Base-by-base conservation (phyloP, 2,888 invertebrate genomes). In the Axea sp. region DNA sequence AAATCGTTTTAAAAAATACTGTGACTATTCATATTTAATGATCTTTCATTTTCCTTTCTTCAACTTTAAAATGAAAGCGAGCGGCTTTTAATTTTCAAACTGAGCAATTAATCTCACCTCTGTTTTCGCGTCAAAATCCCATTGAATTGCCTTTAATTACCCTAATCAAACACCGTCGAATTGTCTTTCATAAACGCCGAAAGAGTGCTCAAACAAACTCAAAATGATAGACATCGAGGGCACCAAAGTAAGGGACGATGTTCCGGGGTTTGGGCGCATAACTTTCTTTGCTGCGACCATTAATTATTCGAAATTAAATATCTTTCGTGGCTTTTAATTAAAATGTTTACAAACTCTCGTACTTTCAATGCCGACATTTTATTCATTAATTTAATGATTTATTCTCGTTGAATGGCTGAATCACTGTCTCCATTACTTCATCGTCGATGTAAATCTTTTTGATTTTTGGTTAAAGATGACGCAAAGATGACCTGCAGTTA, bases 291-390 rank as follows among this genome's bases (percentile, higher is more conserved):
- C 19, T 17, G 41, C 74, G 67, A 78, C 76, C 85, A 85, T 85
- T 84, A 85, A 85, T 85, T 84, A 84, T 82, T 81, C 79, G 78
- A 84, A 84, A 84, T 84, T 84, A 84, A 85, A 83, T 83, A 84
- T 64, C 64, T 72, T 64, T 51, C 57, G 49, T 30, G 73, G 65
- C 76, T 77, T 84, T 84, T 83, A 84, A 85, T 84, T 84, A 83
- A 83, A 84, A 83, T 84, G 83, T 83, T 83, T 84, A 84, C 83
- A 83, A 80, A 79, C 80, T 47, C 39, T 8, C 37, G 22, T 30
- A 49, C 28, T 49, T 57, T 49, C 41, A 41, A 49, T 43, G 59
- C 19, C 11, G 51, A 41, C 51, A 43, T 59, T 59, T 68, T 51
- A 51, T 59, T 68, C 49, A 67, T 57, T 57, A 57, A 57, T 49